Conservation (phyloP, 2,113 vertebrate species). For the Sardina pilchardus region DNA sequence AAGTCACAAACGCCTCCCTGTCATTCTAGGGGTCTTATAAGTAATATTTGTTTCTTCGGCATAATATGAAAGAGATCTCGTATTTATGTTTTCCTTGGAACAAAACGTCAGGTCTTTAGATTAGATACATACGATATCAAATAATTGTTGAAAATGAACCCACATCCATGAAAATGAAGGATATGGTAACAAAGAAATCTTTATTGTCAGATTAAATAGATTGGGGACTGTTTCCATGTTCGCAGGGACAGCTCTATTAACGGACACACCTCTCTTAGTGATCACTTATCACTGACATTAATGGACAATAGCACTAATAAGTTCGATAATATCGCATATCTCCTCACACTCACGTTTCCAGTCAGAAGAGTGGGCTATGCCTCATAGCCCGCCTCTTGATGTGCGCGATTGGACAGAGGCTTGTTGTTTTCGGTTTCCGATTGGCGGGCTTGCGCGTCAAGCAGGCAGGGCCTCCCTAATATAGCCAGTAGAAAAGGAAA, state of each 20-base stretch:
- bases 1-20: not conserved
- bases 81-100: conserved; percentile 1
- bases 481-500: conserved; percentile 62
- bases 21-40: not conserved
- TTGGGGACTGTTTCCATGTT: not conserved
- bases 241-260: not conserved
- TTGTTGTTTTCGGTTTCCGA: conserved; percentile 56
- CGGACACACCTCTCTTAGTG: not conserved
- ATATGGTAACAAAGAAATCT: not conserved
- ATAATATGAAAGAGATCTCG: not conserved
- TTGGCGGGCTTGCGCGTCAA: conserved; percentile 55
- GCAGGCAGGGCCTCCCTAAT: conserved; percentile 62
- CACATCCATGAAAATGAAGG: not conserved
- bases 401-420: conserved; percentile 50
- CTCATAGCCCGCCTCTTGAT: conserved; percentile 26
- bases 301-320: not conserved
- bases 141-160: not conserved
- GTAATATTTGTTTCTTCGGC: not conserved
- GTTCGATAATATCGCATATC: not conserved
- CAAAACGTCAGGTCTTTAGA: not conserved
- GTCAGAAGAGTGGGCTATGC: conserved; percentile 4
- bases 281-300: not conserved
- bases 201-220: not conserved
- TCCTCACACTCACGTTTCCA: not conserved
- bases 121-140: not conserved